These are phyloP conservation scores for Siniperca obscura DNA, from an alignment of 2,797 vertebrate genomes.

Conservation along the genomic window DNA sequence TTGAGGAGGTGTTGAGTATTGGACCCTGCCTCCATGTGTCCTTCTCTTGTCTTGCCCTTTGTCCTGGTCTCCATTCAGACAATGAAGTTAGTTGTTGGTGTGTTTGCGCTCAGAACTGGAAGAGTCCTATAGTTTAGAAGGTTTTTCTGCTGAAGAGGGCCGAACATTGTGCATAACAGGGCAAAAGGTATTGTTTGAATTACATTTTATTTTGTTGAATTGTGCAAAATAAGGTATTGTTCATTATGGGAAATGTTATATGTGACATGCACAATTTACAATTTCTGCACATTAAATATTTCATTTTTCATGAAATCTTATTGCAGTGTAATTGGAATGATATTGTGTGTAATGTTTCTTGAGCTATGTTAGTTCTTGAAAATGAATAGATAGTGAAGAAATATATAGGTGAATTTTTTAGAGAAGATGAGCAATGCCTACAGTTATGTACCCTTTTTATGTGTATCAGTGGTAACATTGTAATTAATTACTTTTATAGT, in stretches of 20 bases:
- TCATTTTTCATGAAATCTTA: background rate
- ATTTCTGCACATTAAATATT: background rate
- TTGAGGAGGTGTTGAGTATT: conserved; percentile 79
- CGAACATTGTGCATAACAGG: conserved; percentile 15
- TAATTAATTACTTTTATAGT: background rate
- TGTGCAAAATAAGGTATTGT: background rate
- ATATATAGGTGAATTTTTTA: background rate
- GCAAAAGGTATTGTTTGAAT: conserved; percentile 60
- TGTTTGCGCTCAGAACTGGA: conserved; percentile 26
- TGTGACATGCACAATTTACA: background rate
- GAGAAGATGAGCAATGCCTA: background rate
- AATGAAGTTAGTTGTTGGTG: conserved; percentile 38
- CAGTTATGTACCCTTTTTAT: background rate
- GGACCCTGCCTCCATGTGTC: conserved; percentile 69
- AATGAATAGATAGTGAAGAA: background rate
- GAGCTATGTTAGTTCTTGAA: background rate
- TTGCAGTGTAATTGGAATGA: background rate
- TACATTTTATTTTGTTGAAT: background rate
- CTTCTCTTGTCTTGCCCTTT: conserved; percentile 64
- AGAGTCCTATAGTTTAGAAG: conserved; percentile 19
- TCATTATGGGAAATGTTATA: background rate
- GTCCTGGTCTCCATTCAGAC: conserved; percentile 63
- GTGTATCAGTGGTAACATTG: background rate
- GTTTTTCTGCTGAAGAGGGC: conserved; percentile 26
- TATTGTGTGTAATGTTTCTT: background rate